Conservation (phyloP, 2,113 vertebrate species). For the Pipra filicauda region DNA sequence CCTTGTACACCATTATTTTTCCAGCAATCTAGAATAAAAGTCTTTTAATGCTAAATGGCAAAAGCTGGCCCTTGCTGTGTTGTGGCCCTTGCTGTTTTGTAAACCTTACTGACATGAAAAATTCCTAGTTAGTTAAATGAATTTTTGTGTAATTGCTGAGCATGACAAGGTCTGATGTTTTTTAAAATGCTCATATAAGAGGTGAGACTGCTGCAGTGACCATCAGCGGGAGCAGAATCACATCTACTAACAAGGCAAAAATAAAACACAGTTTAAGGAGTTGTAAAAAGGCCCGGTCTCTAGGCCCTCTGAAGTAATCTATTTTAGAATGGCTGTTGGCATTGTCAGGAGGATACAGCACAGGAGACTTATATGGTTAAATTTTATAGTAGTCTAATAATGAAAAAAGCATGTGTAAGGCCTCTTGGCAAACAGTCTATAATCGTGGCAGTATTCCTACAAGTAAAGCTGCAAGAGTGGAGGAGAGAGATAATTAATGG, state of each 20-base stretch:
- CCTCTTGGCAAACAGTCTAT: conserved; percentile 56
- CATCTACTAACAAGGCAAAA: conserved; percentile 38
- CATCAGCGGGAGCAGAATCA: background rate
- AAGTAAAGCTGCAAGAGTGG: conserved; percentile 3
- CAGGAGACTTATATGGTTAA: conserved; percentile 68
- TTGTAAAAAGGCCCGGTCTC: conserved; percentile 36
- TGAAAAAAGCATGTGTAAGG: conserved; percentile 55
- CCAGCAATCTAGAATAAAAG: background rate
- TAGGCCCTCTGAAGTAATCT: conserved; percentile 10
- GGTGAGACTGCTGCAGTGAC: background rate
- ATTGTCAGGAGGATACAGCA: background rate
- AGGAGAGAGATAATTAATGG: conserved; percentile 51
- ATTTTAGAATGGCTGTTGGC: conserved; percentile 60
- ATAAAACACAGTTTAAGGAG: conserved; percentile 51
- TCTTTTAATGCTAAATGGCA: background rate
- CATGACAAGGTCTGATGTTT: background rate
- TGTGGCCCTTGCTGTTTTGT: background rate
- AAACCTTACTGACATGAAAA: background rate
- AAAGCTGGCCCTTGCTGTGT: background rate
- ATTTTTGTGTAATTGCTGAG: background rate
- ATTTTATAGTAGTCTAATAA: conserved; percentile 65
- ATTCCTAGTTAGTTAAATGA: background rate
- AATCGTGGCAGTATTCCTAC: conserved; percentile 3
- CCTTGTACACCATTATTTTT: background rate
- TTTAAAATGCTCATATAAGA: background rate